Evolutionary conservation across 2,888 invertebrate genomes (phyloP), one percentile per base, ranked within the genome.

Genomic region (Schizaphis graminum): DNA sequence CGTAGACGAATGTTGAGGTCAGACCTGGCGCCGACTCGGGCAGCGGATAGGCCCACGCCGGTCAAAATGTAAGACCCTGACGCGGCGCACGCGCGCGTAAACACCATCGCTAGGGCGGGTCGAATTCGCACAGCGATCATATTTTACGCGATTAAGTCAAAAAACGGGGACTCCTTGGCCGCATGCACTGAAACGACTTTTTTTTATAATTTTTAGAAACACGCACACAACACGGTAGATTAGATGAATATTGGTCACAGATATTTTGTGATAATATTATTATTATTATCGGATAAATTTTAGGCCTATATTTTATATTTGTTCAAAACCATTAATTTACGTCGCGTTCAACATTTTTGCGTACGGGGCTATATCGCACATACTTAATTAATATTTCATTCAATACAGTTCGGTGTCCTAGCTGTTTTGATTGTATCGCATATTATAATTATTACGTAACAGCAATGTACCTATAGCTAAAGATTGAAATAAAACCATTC

Each of bases 1-100:
- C 97, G 99, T 96, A 98, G 99, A 97, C 97, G 99, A 96, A 99
- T 99, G 99, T 98, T 99, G 97, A 98, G 98, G 98, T 98, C 98
- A 95, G 95, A 95, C 94, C 94, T 95, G 94, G 94, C 94, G 94
- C 95, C 95, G 49, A 95, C 95, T 95, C 95, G 95, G 94, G 94
- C 94, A 94, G 94, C 94, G 94, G 95, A 95, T 94, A 95, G 95
- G 95, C 95, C 95, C 53, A 94, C 94, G 92, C 95, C 95, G 93
- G 95, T 95, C 95, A 95, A 95, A 95, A 95, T 95, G 95, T 95
- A 95, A 95, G 95, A 93, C 95, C 95, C 95, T 94, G 35, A 57
- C 47, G 57, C 61, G 57, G 85, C 77, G 47, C 61, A 84, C 53
- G n/a, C 49, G 49, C 41, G n/a, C 44, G 77, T 35, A 41, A 35